Base-by-base conservation (phyloP, 2,113 vertebrate genomes). In the Psittacula cyanocephala region DNA sequence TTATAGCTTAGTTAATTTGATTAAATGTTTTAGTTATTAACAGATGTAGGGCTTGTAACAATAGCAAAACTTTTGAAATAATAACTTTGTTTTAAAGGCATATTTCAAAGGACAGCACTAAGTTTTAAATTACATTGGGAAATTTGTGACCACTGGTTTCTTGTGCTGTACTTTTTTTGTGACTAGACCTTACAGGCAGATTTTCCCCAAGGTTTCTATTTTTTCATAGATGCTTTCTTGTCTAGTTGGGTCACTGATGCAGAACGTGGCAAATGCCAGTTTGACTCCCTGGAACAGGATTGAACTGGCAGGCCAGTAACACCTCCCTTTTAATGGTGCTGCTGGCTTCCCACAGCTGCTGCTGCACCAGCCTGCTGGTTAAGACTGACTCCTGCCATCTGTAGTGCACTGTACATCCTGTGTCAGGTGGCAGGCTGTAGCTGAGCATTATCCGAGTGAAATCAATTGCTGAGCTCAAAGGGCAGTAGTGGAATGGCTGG, bases 1-100 rank as follows among this genome's bases (percentile, higher is more conserved):
- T 31, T 84, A 74, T 95, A 95, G 89, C 69, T 92, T 95, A 68
- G 92, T 93, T 97, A 68, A 91, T 96, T 96, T 95, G 89, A 75
- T 88, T 86, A 88, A 86, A 90, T 91, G 92, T 93, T 97, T 95
- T 95, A 31, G 77, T 95, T 96, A 71, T 89, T 89, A 68, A 79
- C 91, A 87, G 78, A 68, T 44, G 28, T 84, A 95, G 77, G 50
- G 89, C 19, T 55, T 93, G 94, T 87, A 81, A 90, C 79, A 82
- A 81, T 93, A 86, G 72, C 65, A 20, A 75, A 93, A 79, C 62
- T 91, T 91, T 72, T 84, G 86, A 84, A 96, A 81, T 67, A 69
- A 19, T 25, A 71, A 81, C 86, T 87, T 91, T 79, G 62, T 95
- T 93, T 47, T 39, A 89, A 95, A 89, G 81, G 83, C 3, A 0